Conservation (phyloP, 2,888 invertebrate genomes). For the Brachynemurus nebulosus region DNA sequence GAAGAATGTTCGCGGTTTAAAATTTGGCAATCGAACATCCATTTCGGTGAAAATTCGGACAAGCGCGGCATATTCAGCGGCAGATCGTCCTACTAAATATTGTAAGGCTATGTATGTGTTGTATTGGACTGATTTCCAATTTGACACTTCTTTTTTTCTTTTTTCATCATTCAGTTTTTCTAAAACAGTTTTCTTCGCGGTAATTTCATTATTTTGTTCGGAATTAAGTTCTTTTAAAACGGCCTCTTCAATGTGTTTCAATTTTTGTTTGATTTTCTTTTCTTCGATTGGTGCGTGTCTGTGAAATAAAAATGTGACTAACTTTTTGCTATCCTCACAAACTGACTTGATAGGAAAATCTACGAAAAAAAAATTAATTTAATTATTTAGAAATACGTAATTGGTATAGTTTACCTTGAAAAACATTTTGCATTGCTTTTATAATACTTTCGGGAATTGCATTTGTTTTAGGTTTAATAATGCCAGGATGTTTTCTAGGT, state of each 20-base stretch:
- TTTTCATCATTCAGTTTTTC: slow-evolving; percentile 39
- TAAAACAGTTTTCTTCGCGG: slow-evolving; percentile 28
- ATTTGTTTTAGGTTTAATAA: slow-evolving; percentile 37
- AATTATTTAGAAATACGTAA: slow-evolving; percentile 2
- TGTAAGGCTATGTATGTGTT: slow-evolving; percentile 47
- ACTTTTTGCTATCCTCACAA: slow-evolving; percentile 35
- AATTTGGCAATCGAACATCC: slow-evolving; percentile 42
- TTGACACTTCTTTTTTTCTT: slow-evolving; percentile 38
- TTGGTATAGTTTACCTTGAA: slow-evolving; percentile 30
- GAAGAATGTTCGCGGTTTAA: slow-evolving; percentile 62
- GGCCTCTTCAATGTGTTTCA: slow-evolving; percentile 28
- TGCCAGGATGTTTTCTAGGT: slow-evolving; percentile 61
- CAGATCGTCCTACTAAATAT: slow-evolving; percentile 56
- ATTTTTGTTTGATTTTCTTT: slow-evolving; percentile 30
- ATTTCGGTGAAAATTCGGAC: slow-evolving; percentile 63
- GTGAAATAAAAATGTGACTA: slow-evolving; percentile 45
- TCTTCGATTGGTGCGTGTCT: slow-evolving; percentile 52
- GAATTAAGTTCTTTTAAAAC: slow-evolving; percentile 25
- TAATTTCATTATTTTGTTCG: slow-evolving; percentile 29
- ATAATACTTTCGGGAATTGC: slow-evolving; percentile 45
- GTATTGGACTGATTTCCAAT: slow-evolving; percentile 63
- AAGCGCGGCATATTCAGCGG: slow-evolving; percentile 63
- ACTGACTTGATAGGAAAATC: slow-evolving; percentile 45
- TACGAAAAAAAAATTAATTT: slow-evolving; percentile 23
- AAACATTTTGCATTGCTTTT: slow-evolving; percentile 38